phyloP scores from a whole-genome alignment of 2,888 invertebrate species.

The Ophraella communa region DNA sequence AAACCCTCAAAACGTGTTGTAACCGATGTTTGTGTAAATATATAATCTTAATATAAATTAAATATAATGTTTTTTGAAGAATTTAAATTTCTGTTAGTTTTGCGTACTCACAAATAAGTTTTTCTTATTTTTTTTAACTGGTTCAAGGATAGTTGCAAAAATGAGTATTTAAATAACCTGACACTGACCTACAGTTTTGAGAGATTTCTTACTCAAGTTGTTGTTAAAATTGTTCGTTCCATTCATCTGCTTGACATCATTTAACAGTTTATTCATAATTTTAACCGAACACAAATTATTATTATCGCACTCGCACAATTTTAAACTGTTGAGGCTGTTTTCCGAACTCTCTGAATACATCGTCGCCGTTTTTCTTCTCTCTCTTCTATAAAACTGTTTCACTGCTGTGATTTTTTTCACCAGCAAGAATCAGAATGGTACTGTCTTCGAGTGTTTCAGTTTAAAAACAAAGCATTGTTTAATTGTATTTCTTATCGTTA shows the following conservation, averaged over 20 bases:
- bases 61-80: not conserved
- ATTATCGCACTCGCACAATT: constrained; percentile 41
- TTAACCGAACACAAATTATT: constrained; percentile 39
- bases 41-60: too few relatives aligned
- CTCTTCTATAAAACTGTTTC: too few relatives aligned
- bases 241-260: constrained; percentile 41
- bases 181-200: constrained; percentile 50
- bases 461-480: constrained; percentile 28
- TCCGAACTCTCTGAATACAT: constrained; percentile 42
- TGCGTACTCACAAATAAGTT: too few relatives aligned
- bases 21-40: too few relatives aligned
- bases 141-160: not conserved
- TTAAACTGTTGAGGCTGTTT: constrained; percentile 29
- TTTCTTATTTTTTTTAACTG: not conserved
- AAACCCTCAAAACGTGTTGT: too few relatives aligned
- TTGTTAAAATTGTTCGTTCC: constrained; percentile 49
- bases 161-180: constrained; percentile 23
- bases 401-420: too few relatives aligned
- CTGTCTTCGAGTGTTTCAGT: not conserved
- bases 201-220: constrained; percentile 38
- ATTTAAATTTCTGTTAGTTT: not conserved
- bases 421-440: too few relatives aligned
- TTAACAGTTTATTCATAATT: constrained; percentile 35
- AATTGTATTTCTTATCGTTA: constrained; percentile 38
- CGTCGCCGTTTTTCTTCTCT: constrained; percentile 6